Conservation (phyloP, 1,140 invertebrate species). For the Polypedilum pembai region DNA sequence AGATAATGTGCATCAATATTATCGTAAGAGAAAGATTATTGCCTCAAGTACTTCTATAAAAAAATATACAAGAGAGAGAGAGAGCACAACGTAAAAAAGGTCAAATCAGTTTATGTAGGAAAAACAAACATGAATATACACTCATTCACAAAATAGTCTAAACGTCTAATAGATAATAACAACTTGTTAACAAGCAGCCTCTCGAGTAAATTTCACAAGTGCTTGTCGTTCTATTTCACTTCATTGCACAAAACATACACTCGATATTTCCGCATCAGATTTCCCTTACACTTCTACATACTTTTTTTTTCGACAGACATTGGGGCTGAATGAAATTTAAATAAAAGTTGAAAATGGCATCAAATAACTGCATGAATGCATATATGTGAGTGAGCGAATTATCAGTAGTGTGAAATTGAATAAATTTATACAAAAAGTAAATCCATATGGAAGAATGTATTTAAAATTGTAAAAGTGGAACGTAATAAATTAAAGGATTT, state of each 20-base stretch:
- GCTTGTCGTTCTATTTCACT: slow-evolving; percentile 2
- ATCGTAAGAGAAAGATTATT: not conserved
- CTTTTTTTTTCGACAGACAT: too few species aligned
- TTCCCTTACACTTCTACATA: not conserved
- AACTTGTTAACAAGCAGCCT: not conserved
- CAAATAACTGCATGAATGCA: too few species aligned
- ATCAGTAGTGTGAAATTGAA: not conserved
- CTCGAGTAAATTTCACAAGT: slow-evolving; percentile 15
- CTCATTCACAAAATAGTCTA: not conserved
- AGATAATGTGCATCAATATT: too few species aligned
- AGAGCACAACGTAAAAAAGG: not conserved
- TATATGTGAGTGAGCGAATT: not conserved
- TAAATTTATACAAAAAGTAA: not conserved
- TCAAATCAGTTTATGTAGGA: slow-evolving; percentile 1
- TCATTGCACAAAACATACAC: slow-evolving; percentile 2
- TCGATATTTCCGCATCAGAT: not conserved
- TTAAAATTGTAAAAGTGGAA: not conserved
- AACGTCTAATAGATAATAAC: slow-evolving; percentile 15
- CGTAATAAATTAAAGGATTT: slow-evolving; percentile 14
- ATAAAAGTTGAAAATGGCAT: too few species aligned
- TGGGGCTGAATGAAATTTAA: too few species aligned
- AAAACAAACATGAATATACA: not conserved
- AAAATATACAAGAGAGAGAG: not conserved
- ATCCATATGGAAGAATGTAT: not conserved
- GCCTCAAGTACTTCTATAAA: not conserved